phyloP scores from a whole-genome alignment of 30 jellyfish, hydroid and myxozoan species.

The Pseudorhiza aurosa region DNA sequence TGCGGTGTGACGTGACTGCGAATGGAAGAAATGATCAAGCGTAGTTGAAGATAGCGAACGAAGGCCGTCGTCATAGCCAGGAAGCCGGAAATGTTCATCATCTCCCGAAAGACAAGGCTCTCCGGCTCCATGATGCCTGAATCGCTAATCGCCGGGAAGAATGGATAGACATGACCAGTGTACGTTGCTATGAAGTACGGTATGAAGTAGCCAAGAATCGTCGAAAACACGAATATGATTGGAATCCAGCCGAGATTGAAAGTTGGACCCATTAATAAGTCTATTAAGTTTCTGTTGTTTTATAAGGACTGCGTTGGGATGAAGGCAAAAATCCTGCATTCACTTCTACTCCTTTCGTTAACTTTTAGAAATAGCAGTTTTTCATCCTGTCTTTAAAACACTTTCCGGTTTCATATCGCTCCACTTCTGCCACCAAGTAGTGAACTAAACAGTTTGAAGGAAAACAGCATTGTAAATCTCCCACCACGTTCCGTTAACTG shows the following conservation, averaged over 20 bases:
- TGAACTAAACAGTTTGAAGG: too few species aligned
- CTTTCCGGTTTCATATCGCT: too few species aligned
- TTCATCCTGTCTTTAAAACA: too few species aligned
- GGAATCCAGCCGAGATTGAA: constrained; percentile 87
- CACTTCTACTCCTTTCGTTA: too few species aligned
- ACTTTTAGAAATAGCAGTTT: too few species aligned
- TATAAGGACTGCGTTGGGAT: not conserved
- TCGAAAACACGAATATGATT: constrained; percentile 54
- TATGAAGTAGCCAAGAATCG: constrained; percentile 66
- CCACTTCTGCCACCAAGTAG: too few species aligned
- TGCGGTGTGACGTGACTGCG: constrained; percentile 23
- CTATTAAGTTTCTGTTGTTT: not conserved
- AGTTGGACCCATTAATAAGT: constrained; percentile 29
- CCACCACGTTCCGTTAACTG: too few species aligned
- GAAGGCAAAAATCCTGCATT: too few species aligned
- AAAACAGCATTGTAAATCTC: too few species aligned
- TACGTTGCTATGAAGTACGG: constrained; percentile 79
- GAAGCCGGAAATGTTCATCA: constrained; percentile 91
- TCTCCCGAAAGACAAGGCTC: constrained; percentile 81
- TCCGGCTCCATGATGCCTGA: constrained; percentile 89
- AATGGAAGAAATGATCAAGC: constrained; percentile 60
- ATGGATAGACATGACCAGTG: constrained; percentile 82
- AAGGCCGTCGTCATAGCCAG: constrained; percentile 64
- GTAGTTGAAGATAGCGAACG: constrained; percentile 74
- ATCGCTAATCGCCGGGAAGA: constrained; percentile 94